Conservation (phyloP, 2,888 invertebrate genomes). For the Drosophila rellima region DNA sequence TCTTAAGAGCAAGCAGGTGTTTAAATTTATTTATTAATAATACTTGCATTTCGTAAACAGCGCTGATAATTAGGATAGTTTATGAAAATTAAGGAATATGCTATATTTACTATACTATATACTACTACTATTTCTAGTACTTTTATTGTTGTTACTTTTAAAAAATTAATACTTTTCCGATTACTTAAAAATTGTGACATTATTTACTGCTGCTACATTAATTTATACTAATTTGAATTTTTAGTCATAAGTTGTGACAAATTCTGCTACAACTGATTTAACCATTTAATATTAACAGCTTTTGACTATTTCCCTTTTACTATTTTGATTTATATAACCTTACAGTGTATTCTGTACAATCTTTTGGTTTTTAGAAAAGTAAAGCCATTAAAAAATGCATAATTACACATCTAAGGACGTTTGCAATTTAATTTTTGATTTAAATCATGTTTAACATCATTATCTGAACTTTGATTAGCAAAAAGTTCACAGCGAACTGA, state of each 20-base stretch:
- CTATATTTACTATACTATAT: not conserved
- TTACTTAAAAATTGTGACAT: not conserved
- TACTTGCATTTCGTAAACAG: not conserved
- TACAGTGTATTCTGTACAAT: too few species aligned
- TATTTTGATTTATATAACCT: too few species aligned
- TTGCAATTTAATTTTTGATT: not conserved
- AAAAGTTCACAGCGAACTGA: slow-evolving; percentile 4
- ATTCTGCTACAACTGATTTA: too few species aligned
- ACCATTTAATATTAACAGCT: too few species aligned
- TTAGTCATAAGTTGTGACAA: too few species aligned
- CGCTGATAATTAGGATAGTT: not conserved
- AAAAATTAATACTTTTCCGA: not conserved
- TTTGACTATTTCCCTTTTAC: too few species aligned
- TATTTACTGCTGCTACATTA: too few species aligned
- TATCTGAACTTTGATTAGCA: slow-evolving; percentile 1
- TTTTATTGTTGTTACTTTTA: not conserved
- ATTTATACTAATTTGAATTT: too few species aligned
- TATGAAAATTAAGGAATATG: not conserved
- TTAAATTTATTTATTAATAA: slow-evolving; percentile 2
- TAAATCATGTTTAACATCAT: not conserved
- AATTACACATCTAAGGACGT: not conserved
- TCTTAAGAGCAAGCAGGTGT: slow-evolving; percentile 12
- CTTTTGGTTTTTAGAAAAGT: too few species aligned
- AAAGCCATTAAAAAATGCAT: too few species aligned
- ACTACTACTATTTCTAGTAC: not conserved